These are phyloP conservation scores for Solea senegalensis DNA, from an alignment of 2,113 vertebrate genomes.

Conservation along the genomic window DNA sequence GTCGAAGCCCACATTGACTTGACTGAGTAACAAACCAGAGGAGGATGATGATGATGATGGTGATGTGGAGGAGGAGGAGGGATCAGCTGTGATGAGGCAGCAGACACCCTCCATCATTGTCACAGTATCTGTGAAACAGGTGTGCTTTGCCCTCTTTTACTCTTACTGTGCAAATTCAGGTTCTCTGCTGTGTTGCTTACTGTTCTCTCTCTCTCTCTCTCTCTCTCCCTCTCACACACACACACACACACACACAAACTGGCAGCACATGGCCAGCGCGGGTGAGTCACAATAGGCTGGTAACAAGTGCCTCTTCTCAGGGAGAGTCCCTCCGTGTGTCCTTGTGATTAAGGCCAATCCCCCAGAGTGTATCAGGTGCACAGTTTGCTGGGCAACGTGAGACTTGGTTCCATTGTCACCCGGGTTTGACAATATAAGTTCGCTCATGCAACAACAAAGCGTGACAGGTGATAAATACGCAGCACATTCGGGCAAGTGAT, in stretches of 20 bases:
- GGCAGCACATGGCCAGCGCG: slow-evolving; percentile 68
- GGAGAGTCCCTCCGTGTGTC: slow-evolving; percentile 76
- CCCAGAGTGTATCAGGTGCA: slow-evolving; percentile 70
- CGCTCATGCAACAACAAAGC: slow-evolving; percentile 6
- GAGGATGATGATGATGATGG: slow-evolving; percentile 7
- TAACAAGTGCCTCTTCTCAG: slow-evolving; percentile 66
- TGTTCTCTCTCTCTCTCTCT: slow-evolving; percentile 23
- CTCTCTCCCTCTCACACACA: slow-evolving; percentile 2
- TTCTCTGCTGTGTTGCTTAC: not conserved
- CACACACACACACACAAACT: slow-evolving; percentile 22
- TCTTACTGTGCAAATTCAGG: not conserved
- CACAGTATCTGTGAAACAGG: slow-evolving; percentile 14
- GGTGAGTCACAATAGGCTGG: slow-evolving; percentile 72
- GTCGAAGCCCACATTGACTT: slow-evolving; percentile 1
- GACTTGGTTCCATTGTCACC: slow-evolving; percentile 54
- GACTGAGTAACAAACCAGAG: slow-evolving; percentile 20
- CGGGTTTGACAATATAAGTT: slow-evolving; percentile 16
- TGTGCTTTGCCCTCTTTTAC: slow-evolving; percentile 25
- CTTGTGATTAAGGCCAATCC: slow-evolving; percentile 62
- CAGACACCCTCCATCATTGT: not conserved
- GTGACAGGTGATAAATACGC: too few relatives aligned
- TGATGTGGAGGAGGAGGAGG: not conserved
- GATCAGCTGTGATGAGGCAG: slow-evolving; percentile 30
- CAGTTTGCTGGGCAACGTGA: slow-evolving; percentile 62
- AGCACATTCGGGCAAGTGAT: too few relatives aligned